Base-by-base conservation (phyloP, 2,888 invertebrate genomes). In the Melitaea athalia region DNA sequence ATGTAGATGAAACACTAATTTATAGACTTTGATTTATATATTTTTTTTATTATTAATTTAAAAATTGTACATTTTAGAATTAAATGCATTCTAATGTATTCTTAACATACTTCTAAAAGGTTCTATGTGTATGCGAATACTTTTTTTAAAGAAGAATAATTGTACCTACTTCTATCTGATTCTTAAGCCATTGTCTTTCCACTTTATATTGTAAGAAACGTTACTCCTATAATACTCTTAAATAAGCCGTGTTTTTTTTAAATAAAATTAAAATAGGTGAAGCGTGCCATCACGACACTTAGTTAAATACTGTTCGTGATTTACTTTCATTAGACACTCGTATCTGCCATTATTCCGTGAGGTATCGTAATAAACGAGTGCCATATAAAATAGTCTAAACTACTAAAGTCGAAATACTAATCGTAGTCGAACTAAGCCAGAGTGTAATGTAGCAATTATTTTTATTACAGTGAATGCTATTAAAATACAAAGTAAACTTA, bases 271-370 rank as follows among this genome's bases (percentile, higher is more conserved):
- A 57, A 57, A 42, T 42, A 15, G 24, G 57, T 33, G 38, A 57
- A 57, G 57, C 52, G 43, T 63, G 45, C 43, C 63, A 63, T 63
- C 45, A 66, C 50, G 62, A 57, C 50, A 59, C 67, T 59, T 64
- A 59, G 17, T 43, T 33, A 57, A 52, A 53, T 60, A 59, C 53
- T 15, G 60, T 72, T 68, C 68, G 72, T 72, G 70, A 63, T 63
- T 45, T 50, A 66, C 24, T 61, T 70, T 72, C 70, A 72, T 72
- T 68, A 72, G 67, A 67, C 59, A 68, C 45, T 49, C n/a, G 61
- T 50, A 61, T 47, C 63, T 15, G 66, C 61, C 38, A 65, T 69
- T 49, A 60, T 70, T 53, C 59, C 67, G 65, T 68, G 70, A 68
- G 62, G 53, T 45, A 64, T 47, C 49, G 60, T 61, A 70, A 69